Evolutionary conservation across 2,797 vertebrate species (phyloP), one percentile per base, ranked within the genome.

Genomic region (Luscinia luscinia): DNA sequence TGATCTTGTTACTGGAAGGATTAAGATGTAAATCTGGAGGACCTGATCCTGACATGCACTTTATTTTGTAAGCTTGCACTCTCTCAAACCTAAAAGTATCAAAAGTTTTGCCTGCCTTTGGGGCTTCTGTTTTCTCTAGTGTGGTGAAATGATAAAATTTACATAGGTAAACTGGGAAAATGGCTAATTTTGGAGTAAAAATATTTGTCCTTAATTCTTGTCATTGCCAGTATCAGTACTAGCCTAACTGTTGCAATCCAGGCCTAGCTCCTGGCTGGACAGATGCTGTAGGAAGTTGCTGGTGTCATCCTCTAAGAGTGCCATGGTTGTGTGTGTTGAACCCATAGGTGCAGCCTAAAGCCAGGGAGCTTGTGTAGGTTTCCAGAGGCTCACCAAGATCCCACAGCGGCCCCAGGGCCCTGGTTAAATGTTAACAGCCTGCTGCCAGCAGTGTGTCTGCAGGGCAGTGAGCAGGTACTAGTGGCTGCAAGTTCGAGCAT

Each of bases 381-480:
- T 93, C 81, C 64, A 46, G 9, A 79, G 52, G 22, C 82, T 76
- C 72, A 19, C 5, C 34, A 55, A 63, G 76, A 16, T 15, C 51
- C 32, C 0, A 1, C 45, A 36, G 63, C 0, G 0, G 80, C 59
- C 74, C n/a, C 70, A 14, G 41, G 27, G 49, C 40, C 36, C 68
- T 54, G n/a, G 90, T 88, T 94, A 94, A 93, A 91, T 46, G 78
- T 95, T 96, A 93, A 95, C 94, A 93, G 67, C 34, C 43, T 41
- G 63, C 83, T 94, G 76, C 92, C 82, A 90, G 72, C 61, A 82
- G 28, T 48, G 63, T 84, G 55, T 61, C 82, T 79, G 57, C 61
- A 88, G 77, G 49, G 45, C 62, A 77, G 17, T 13, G 27, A 61
- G 70, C 52, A 57, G 67, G 63, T 84, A 84, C 74, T 57, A 87